Percentiles rank a stretch among this genome's conserved stretches.
These are phyloP conservation scores for Myrmophylax atrothorax DNA, from an alignment of 2,113 vertebrate genomes.

Conservation along the genomic window DNA sequence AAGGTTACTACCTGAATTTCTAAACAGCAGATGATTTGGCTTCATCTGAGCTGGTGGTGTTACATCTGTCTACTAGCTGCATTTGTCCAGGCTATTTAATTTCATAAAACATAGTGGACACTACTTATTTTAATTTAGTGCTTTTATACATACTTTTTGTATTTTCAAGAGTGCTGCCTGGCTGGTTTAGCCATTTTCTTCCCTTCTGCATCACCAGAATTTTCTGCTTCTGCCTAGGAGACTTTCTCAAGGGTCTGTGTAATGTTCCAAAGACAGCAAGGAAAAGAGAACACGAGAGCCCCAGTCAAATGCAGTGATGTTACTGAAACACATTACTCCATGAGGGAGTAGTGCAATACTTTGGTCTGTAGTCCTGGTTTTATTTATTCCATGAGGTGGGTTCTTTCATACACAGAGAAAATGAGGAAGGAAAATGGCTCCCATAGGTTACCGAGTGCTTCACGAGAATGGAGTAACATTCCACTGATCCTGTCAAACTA, in stretches of 20 bases:
- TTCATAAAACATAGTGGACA: neutral
- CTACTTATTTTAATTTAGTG: neutral
- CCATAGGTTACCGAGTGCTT: neutral
- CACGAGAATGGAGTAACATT: neutral
- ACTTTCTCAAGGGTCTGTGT: neutral
- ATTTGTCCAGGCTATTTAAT: neutral
- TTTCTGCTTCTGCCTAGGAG: neutral
- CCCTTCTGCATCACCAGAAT: rapidly evolving
- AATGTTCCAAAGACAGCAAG: neutral
- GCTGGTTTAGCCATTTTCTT: neutral
- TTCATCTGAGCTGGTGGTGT: constrained; percentile 55
- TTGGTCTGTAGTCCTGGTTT: neutral
- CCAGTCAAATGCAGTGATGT: neutral
- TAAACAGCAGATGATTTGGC: constrained; percentile 61
- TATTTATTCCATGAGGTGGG: neutral
- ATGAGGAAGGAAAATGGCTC: neutral
- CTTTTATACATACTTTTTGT: neutral
- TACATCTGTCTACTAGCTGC: neutral
- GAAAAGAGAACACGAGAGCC: neutral
- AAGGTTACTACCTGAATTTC: constrained; percentile 59
- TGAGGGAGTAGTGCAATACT: neutral
- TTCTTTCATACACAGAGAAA: neutral
- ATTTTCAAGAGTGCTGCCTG: neutral
- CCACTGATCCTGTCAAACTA: neutral
- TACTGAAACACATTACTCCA: neutral